Evolutionary conservation across 2,797 vertebrate species (phyloP).

Genomic region (Leptodactylus fallax): DNA sequence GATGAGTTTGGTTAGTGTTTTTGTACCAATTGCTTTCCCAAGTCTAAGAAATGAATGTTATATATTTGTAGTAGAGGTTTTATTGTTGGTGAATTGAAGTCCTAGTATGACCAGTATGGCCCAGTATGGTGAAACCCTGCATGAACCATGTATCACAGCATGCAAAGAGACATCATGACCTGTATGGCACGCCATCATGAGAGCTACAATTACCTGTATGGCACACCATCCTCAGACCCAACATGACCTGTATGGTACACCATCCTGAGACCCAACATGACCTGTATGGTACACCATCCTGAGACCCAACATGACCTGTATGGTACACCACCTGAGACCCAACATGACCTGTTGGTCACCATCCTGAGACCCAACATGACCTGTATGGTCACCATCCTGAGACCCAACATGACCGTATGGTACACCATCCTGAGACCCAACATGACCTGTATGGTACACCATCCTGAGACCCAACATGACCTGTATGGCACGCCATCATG

Average conservation of each 20-base stretch:
- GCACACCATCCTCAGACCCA: neutral
- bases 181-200: neutral
- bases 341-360: too few relatives aligned
- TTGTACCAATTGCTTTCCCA: neutral
- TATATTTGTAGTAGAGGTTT: slow-evolving; percentile 7
- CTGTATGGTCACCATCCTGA: too few relatives aligned
- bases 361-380: neutral
- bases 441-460: neutral
- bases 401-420: neutral
- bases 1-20: neutral
- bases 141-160: neutral
- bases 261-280: neutral
- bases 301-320: neutral
- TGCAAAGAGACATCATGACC: neutral
- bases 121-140: neutral
- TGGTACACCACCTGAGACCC: neutral
- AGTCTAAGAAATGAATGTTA: slow-evolving; percentile 15
- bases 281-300: neutral
- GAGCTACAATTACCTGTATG: neutral
- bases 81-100: neutral
- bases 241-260: neutral
- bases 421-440: neutral
- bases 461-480: neutral
- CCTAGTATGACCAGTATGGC: neutral
- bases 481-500: neutral